Base-by-base conservation (phyloP, 2,113 vertebrate species). In the Megaceryle maxima region DNA sequence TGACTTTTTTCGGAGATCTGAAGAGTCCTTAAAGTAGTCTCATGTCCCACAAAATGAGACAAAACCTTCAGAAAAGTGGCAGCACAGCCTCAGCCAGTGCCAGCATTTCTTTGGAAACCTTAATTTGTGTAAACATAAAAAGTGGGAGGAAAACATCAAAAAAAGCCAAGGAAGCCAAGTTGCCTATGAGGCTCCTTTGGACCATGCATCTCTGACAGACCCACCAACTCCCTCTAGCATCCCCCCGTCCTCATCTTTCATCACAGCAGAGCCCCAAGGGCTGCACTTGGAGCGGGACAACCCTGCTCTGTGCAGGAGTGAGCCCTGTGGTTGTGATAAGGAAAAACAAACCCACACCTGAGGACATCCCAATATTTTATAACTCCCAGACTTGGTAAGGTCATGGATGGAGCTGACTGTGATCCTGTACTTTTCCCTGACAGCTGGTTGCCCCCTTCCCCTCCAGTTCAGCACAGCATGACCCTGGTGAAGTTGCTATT, bases 11-110 rank as follows among this genome's bases (percentile, higher is more conserved):
- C 14, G 14, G 73, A 75, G 88, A 92, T 92, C 83, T 87, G 76
- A 76, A 67, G 83, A 88, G 39, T 67, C 83, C 73, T 95, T 90
- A 69, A 89, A 95, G 91, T 91, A 96, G 57, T 69, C 57, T 89
- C 74, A 79, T 0, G 10, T 69, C 86, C 95, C 92, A 92, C 66
- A 88, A 91, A 95, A 79, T 10, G 22, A 92, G 92, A 93, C 17
- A 78, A 77, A 91, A 91, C 80, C 57, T 50, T 33, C 13, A 43
- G 60, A 93, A 95, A 94, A 90, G 77, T 86, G 39, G 37, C 84
- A 76, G 50, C 5, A 1, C 9, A 4, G 69, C 84, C 74, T 73
- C 57, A 83, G 74, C 67, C 6, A 12, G 74, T 84, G 82, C 55
- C 4, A 2, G 20, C 44, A 29, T 80, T 90, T 87, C 76, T 80